A percentile compares a stretch with the other conserved stretches of the same genome.
Evolutionary conservation across 1,140 invertebrate species (phyloP).

Genomic region (Hypothenemus hampei): DNA sequence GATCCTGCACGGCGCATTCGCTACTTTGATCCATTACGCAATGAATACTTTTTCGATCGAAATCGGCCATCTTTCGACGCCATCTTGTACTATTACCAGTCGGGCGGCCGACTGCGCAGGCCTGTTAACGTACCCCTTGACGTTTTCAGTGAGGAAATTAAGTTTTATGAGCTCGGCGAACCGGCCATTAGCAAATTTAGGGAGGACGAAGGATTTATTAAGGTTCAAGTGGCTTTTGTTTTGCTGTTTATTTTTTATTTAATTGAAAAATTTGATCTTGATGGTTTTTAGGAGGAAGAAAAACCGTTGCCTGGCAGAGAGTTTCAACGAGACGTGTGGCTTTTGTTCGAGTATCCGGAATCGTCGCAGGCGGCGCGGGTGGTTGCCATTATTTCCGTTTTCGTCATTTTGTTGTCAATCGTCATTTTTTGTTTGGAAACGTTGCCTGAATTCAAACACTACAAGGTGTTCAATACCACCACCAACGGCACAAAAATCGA

Average conservation of each 20-base stretch:
- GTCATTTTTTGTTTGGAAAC: conserved; percentile 99
- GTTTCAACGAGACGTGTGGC: conserved; percentile 96
- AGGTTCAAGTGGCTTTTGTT: conserved; percentile 42
- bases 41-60: conserved; percentile 99
- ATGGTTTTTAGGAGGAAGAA: conserved; percentile 84
- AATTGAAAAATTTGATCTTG: no score
- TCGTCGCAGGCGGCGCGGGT: conserved; percentile 97
- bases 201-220: conserved; percentile 93
- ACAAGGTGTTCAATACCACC: conserved; percentile 93
- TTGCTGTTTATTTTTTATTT: no score
- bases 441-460: conserved; percentile 98
- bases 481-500: conserved; percentile 63
- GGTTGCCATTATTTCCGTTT: conserved; percentile 98
- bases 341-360: conserved; percentile 99
- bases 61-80: conserved; percentile 97
- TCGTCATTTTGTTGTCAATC: conserved; percentile 98
- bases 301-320: conserved; percentile 92
- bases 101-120: conserved; percentile 88
- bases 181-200: conserved; percentile 96
- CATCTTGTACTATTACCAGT: conserved; percentile 99
- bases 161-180: conserved; percentile 98
- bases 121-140: conserved; percentile 98
- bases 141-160: conserved; percentile 97
- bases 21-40: conserved; percentile 96
- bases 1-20: conserved; percentile 90